Evolutionary conservation across 2,888 invertebrate species (phyloP).

Genomic region (Isoperla grammatica): DNA sequence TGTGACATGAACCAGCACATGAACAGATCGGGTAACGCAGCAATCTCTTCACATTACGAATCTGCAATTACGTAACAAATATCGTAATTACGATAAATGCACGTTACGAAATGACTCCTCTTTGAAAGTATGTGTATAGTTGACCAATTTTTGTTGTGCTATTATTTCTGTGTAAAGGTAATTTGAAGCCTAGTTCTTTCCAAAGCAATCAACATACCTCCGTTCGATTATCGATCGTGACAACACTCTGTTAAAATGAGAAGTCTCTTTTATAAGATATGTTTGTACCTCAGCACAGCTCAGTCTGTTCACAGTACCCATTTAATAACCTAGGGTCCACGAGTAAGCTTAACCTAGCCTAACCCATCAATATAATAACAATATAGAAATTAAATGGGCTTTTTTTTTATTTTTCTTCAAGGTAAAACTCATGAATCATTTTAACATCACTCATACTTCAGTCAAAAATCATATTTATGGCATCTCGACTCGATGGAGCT

Average conservation of each 20-base stretch:
- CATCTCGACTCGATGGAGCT: conserved; percentile 8
- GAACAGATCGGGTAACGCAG: too few species aligned
- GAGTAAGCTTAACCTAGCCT: not conserved
- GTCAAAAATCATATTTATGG: conserved; percentile 22
- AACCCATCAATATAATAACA: conserved; percentile 21
- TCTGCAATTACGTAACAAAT: too few species aligned
- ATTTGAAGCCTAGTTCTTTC: too few species aligned
- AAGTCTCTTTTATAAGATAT: not conserved
- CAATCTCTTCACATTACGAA: too few species aligned
- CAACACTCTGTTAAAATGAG: not conserved
- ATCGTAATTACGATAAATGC: too few species aligned
- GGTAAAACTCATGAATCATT: conserved; percentile 22
- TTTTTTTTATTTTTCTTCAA: conserved; percentile 16
- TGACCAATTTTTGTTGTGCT: too few species aligned
- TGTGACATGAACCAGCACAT: too few species aligned
- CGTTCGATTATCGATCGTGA: too few species aligned
- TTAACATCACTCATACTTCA: conserved; percentile 21
- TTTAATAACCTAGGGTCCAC: not conserved
- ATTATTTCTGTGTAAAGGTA: too few species aligned
- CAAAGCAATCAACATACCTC: too few species aligned
- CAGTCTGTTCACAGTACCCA: not conserved
- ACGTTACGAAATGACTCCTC: too few species aligned
- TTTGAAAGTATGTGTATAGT: too few species aligned
- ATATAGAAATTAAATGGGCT: conserved; percentile 9
- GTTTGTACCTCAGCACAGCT: not conserved